Evolutionary conservation across 1,140 invertebrate species (phyloP).

Genomic region (Macrobrachium nipponense): DNA sequence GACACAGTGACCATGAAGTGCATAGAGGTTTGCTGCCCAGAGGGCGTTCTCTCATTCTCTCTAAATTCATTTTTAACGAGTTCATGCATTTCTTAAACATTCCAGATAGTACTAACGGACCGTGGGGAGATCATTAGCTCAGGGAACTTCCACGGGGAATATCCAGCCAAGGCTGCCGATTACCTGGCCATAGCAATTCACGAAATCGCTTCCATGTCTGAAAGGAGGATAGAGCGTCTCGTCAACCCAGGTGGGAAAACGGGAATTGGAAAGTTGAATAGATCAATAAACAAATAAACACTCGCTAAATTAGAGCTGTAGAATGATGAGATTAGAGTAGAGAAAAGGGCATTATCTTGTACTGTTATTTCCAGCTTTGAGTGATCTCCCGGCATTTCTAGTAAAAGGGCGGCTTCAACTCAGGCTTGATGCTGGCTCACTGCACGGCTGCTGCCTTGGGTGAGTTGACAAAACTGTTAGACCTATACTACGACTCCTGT

Average conservation of each 20-base stretch:
- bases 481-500: background rate
- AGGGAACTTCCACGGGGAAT: constrained; percentile 82
- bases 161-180: constrained; percentile 81
- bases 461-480: constrained; percentile 65
- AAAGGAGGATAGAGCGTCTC: constrained; percentile 77
- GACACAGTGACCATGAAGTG: too few species aligned
- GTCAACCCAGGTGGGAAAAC: constrained; percentile 76
- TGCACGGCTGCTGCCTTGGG: constrained; percentile 79
- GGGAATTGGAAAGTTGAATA: background rate
- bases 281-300: too few species aligned
- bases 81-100: too few species aligned
- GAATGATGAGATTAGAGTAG: too few species aligned
- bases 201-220: constrained; percentile 80
- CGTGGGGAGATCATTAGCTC: constrained; percentile 79
- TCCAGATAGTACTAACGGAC: constrained; percentile 78
- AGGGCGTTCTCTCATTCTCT: too few species aligned
- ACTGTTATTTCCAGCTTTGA: constrained; percentile 70
- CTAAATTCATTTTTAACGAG: too few species aligned
- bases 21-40: too few species aligned
- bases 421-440: constrained; percentile 83
- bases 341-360: too few species aligned
- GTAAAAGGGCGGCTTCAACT: constrained; percentile 80
- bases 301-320: too few species aligned
- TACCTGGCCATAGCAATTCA: constrained; percentile 80
- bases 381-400: constrained; percentile 79